phyloP scores from a whole-genome alignment of 2,113 vertebrate genomes.

The Cavia aperea region DNA sequence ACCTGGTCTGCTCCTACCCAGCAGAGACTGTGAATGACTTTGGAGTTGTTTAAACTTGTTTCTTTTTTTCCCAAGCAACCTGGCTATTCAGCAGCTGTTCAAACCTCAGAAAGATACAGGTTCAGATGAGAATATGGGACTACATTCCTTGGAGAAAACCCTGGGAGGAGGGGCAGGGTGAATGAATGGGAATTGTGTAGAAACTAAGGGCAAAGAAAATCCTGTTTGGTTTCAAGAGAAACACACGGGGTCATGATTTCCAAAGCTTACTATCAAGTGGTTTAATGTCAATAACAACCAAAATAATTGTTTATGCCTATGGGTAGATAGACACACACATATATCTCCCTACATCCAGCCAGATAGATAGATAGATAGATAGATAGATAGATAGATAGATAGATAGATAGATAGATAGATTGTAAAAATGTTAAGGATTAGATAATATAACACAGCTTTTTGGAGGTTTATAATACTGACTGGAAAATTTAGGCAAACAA shows the following conservation, averaged over 20 bases:
- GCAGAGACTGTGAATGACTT: slow-evolving; percentile 39
- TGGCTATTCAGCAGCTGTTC: slow-evolving; percentile 49
- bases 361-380: background rate
- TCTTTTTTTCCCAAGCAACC: slow-evolving; percentile 48
- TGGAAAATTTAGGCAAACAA: background rate
- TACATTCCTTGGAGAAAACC: background rate
- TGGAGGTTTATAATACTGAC: background rate
- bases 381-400: background rate
- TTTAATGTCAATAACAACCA: background rate
- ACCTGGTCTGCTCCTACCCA: slow-evolving; percentile 36
- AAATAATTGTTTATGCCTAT: background rate
- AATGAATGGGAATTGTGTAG: background rate
- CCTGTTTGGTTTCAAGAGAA: background rate
- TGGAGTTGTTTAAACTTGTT: slow-evolving; percentile 63
- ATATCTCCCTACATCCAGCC: too few species aligned
- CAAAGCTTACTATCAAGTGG: background rate
- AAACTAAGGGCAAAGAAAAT: slow-evolving; percentile 24
- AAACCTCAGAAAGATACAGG: slow-evolving; percentile 33
- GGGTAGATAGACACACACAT: background rate
- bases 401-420: background rate
- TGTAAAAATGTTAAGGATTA: slow-evolving; percentile 18
- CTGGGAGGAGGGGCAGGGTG: too few species aligned
- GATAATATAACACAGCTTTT: background rate
- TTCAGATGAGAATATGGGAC: background rate
- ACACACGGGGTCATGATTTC: background rate